Conservation (phyloP, 2,797 vertebrate genomes). For the Nothura maculosa region DNA sequence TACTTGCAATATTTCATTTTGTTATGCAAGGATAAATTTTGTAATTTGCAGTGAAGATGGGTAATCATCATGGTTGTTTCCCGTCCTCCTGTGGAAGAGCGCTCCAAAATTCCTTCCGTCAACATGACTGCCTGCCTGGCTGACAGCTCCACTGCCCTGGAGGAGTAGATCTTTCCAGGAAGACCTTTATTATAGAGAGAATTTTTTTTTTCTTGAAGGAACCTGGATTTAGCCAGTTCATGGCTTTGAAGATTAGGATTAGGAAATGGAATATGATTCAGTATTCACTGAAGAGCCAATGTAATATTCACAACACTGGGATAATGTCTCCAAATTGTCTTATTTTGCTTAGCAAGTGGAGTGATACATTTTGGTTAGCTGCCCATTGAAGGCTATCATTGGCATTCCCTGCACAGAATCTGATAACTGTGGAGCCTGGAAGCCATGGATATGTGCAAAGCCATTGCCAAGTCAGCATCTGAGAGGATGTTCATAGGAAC, state of each 20-base stretch:
- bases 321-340: conserved; percentile 20
- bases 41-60: not conserved
- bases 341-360: conserved; percentile 62
- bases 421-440: conserved; percentile 3
- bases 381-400: conserved; percentile 28
- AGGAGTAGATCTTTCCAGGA: not conserved
- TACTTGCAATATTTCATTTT: not conserved
- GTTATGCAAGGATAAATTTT: conserved; percentile 6
- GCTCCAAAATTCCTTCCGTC: conserved; percentile 2
- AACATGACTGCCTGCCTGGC: not conserved
- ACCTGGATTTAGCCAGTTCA: not conserved
- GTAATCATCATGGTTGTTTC: not conserved
- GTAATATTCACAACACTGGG: not conserved
- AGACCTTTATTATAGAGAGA: not conserved
- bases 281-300: not conserved
- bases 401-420: not conserved
- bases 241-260: conserved; percentile 53
- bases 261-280: conserved; percentile 2
- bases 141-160: not conserved
- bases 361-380: conserved; percentile 26
- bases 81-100: not conserved
- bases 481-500: conserved; percentile 41
- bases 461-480: conserved; percentile 63
- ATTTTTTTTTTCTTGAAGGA: conserved; percentile 10
- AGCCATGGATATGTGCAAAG: conserved; percentile 26